phyloP scores from a whole-genome alignment of 2,888 invertebrate genomes.

The Latrodectus elegans region DNA sequence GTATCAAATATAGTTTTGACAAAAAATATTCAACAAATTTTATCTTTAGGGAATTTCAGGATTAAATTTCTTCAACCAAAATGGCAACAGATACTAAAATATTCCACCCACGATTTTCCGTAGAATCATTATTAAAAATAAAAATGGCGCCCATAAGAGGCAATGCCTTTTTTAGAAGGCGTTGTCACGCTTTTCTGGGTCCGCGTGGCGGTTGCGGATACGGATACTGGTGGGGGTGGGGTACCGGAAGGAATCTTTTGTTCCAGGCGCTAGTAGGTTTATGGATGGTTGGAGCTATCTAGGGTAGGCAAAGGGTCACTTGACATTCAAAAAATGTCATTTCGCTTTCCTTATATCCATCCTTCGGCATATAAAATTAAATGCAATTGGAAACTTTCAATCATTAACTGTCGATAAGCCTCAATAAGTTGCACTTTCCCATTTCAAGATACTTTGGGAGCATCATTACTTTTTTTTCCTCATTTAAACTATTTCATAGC shows the following conservation, averaged over 20 bases:
- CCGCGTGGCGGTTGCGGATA: conserved; percentile 57
- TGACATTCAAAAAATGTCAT: conserved; percentile 24
- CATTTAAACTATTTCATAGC: too few relatives aligned
- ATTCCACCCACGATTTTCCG: too few relatives aligned
- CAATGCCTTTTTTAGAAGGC: conserved; percentile 23
- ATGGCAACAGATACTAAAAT: too few relatives aligned
- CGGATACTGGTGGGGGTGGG: conserved; percentile 23
- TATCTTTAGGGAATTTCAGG: too few relatives aligned
- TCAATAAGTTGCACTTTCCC: too few relatives aligned
- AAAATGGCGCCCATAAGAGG: neutral
- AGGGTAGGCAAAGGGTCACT: conserved; percentile 56
- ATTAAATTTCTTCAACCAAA: too few relatives aligned
- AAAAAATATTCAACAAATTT: too few relatives aligned
- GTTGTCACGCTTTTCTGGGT: conserved; percentile 15
- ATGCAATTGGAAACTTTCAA: too few relatives aligned
- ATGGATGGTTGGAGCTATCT: conserved; percentile 55
- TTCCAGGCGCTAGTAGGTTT: conserved; percentile 31
- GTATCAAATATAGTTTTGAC: too few relatives aligned
- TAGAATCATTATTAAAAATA: neutral
- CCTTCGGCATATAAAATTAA: neutral
- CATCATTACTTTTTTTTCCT: too few relatives aligned
- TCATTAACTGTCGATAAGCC: too few relatives aligned
- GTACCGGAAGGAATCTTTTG: conserved; percentile 45
- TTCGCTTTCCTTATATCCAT: neutral
- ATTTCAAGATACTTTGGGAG: too few relatives aligned